Conservation (phyloP, 2,888 invertebrate genomes). For the Pyralis farinalis region DNA sequence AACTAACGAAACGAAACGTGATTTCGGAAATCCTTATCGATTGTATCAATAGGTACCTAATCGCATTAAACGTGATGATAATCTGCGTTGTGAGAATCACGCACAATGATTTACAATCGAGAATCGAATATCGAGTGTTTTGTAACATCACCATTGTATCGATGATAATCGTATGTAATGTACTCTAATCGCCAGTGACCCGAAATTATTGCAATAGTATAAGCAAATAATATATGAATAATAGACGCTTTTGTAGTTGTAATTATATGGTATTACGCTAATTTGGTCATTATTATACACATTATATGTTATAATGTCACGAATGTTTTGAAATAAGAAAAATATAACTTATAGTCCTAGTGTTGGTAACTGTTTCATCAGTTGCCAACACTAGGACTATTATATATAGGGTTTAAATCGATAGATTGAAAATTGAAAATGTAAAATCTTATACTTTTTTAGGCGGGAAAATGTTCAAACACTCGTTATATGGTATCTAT, state of each 20-base stretch:
- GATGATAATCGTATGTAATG: slow-evolving; percentile 20
- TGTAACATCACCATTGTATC: slow-evolving; percentile 15
- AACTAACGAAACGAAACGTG: slow-evolving; percentile 18
- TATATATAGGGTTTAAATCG: too few relatives aligned
- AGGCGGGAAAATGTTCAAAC: too few relatives aligned
- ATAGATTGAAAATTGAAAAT: too few relatives aligned
- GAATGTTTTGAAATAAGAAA: neutral
- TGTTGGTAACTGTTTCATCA: too few relatives aligned
- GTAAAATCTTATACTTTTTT: too few relatives aligned
- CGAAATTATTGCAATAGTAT: slow-evolving; percentile 4
- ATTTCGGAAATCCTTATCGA: slow-evolving; percentile 21
- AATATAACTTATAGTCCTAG: too few relatives aligned
- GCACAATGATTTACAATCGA: slow-evolving; percentile 19
- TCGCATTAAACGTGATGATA: slow-evolving; percentile 40
- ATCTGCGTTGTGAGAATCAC: slow-evolving; percentile 31
- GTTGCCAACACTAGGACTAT: too few relatives aligned
- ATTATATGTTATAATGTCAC: neutral
- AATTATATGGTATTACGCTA: slow-evolving; percentile 3
- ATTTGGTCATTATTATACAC: neutral
- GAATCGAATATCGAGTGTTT: slow-evolving; percentile 24
- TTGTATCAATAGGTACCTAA: slow-evolving; percentile 25
- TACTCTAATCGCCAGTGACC: slow-evolving; percentile 13
- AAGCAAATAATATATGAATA: slow-evolving; percentile 8
- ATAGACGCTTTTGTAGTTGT: slow-evolving; percentile 2
- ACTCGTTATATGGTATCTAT: too few relatives aligned